Conservation (phyloP, 2,888 invertebrate genomes). For the Baronia brevicornis region DNA sequence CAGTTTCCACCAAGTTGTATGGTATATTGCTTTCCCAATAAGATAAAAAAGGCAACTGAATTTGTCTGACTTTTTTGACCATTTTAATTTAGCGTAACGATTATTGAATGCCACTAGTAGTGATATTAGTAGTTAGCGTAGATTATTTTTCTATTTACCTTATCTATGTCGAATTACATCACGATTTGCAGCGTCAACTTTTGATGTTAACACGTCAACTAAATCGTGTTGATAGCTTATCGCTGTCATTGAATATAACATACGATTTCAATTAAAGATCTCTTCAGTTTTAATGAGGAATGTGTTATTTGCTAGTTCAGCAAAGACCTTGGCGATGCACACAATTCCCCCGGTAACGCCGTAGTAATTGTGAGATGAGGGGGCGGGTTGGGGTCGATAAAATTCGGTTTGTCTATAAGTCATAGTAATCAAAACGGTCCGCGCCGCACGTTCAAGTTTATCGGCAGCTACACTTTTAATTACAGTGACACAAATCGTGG, state of each 20-base stretch:
- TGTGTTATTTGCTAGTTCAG: conserved; percentile 45
- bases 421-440: conserved; percentile 59
- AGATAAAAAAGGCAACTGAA: too few species aligned
- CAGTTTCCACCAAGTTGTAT: too few species aligned
- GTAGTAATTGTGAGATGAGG: conserved; percentile 24
- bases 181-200: conserved; percentile 14
- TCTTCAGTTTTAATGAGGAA: conserved; percentile 60
- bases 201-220: conserved; percentile 35
- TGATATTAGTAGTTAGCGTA: too few species aligned
- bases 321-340: conserved; percentile 33
- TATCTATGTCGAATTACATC: conserved; percentile 7
- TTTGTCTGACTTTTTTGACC: too few species aligned
- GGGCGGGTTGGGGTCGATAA: conserved; percentile 34
- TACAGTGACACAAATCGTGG: conserved; percentile 73
- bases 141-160: not conserved
- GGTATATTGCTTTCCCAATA: too few species aligned
- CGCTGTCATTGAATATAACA: conserved; percentile 61
- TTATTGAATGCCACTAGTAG: too few species aligned
- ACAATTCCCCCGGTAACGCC: conserved; percentile 25
- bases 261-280: conserved; percentile 72
- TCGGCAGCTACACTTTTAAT: conserved; percentile 74
- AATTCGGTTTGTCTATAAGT: conserved; percentile 50
- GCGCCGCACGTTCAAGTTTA: conserved; percentile 53
- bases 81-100: too few species aligned
- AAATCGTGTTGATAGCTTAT: conserved; percentile 48